phyloP scores from a whole-genome alignment of 2,797 vertebrate species.

The Rhynchotus rufescens region DNA sequence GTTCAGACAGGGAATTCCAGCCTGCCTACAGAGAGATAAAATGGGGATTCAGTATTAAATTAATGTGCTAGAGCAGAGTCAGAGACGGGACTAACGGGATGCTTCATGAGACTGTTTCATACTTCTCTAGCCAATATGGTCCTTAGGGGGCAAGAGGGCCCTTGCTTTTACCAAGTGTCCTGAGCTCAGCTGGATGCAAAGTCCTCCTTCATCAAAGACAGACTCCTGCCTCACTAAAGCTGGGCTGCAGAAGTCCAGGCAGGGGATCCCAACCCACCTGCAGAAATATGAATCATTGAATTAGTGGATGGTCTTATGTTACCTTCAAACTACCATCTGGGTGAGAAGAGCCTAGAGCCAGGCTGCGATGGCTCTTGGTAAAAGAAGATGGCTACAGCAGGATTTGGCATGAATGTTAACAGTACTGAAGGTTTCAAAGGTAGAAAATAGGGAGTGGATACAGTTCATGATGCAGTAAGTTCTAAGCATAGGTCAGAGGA shows the following conservation, averaged over 20 bases:
- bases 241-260: neutral
- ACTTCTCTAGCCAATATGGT: neutral
- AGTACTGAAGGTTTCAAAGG: neutral
- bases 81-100: neutral
- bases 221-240: neutral
- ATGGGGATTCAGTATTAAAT: neutral
- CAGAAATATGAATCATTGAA: neutral
- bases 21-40: neutral
- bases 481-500: neutral
- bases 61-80: neutral
- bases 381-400: neutral
- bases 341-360: neutral
- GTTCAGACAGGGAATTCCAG: neutral
- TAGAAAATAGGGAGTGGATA: neutral
- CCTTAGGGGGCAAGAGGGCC: neutral
- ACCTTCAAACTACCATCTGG: neutral
- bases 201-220: neutral
- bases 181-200: neutral
- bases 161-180: neutral
- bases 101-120: neutral
- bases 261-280: neutral
- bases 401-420: neutral
- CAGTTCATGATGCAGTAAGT: neutral
- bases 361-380: neutral
- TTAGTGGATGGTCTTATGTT: neutral